Percentiles rank a stretch among this genome's conserved stretches.
phyloP scores from a whole-genome alignment of 2,888 invertebrate species.

The Druceiella hillmani region DNA sequence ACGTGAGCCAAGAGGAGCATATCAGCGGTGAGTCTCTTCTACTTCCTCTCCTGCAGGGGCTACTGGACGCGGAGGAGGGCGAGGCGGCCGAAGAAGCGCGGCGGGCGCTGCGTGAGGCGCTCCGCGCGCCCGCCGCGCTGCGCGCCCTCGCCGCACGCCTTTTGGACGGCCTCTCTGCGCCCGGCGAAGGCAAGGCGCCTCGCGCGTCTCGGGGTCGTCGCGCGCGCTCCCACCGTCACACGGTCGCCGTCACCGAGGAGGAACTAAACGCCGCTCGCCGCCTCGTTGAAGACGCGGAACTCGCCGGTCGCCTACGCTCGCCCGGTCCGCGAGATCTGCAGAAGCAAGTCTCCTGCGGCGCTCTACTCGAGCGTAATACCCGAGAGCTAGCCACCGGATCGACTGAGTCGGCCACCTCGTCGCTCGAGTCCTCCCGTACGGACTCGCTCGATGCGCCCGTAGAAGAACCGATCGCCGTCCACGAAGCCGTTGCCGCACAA shows the following conservation, averaged over 20 bases:
- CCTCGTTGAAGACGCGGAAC: slow-evolving; percentile 61
- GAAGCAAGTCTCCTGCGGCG: slow-evolving; percentile 45
- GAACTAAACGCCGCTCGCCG: slow-evolving; percentile 75
- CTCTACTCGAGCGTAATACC: slow-evolving; percentile 27
- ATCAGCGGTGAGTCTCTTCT: slow-evolving; percentile 72
- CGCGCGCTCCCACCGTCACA: slow-evolving; percentile 65
- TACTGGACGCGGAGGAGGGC: slow-evolving; percentile 45
- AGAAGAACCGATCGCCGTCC: slow-evolving; percentile 27
- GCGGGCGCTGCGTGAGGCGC: slow-evolving; percentile 40
- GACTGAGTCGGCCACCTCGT: slow-evolving; percentile 34
- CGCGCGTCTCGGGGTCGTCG: slow-evolving; percentile 48
- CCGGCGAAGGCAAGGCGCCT: slow-evolving; percentile 35
- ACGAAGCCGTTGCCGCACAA: slow-evolving; percentile 32
- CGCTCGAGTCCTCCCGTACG: slow-evolving; percentile 31
- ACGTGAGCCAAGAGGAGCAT: slow-evolving; percentile 30
- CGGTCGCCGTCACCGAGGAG: slow-evolving; percentile 77
- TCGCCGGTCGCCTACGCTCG: slow-evolving; percentile 33
- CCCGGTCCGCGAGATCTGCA: slow-evolving; percentile 33
- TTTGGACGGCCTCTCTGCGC: slow-evolving; percentile 51
- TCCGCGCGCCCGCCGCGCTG: slow-evolving; percentile 55
- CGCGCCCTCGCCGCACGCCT: slow-evolving; percentile 65
- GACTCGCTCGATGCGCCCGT: slow-evolving; percentile 29
- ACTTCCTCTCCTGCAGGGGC: slow-evolving; percentile 62
- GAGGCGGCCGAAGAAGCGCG: slow-evolving; percentile 36
- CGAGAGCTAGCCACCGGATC: slow-evolving; percentile 31